phyloP scores from a whole-genome alignment of 2,113 vertebrate species.

The Seriola aureovittata region DNA sequence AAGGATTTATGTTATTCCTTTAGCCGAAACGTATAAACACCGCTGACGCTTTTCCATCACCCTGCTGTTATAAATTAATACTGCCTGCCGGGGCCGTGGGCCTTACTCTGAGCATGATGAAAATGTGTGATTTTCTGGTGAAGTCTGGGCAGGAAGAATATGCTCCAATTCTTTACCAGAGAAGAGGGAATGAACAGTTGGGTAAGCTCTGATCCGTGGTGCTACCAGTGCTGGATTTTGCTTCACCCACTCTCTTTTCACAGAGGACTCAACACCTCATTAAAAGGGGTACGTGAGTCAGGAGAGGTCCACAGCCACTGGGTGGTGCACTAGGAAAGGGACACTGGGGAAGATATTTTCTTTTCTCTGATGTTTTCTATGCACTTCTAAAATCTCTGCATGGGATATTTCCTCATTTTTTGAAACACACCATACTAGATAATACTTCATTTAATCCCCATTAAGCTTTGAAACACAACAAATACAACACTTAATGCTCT shows the following conservation, averaged over 20 bases:
- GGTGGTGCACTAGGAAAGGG: slow-evolving; percentile 51
- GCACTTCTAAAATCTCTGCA: not conserved
- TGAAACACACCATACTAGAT: too few species aligned
- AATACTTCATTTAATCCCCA: too few species aligned
- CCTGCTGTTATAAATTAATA: slow-evolving; percentile 58
- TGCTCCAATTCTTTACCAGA: slow-evolving; percentile 29
- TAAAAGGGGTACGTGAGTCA: slow-evolving; percentile 10
- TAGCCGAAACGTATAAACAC: slow-evolving; percentile 75
- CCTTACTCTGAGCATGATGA: slow-evolving; percentile 40
- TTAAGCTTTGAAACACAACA: not conserved
- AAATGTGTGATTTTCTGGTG: slow-evolving; percentile 55
- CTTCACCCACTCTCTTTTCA: slow-evolving; percentile 1
- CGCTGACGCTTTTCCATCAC: slow-evolving; percentile 54
- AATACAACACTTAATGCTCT: not conserved
- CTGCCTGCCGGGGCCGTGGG: not conserved
- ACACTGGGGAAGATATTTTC: not conserved
- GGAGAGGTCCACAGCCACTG: slow-evolving; percentile 32
- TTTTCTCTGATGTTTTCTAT: not conserved
- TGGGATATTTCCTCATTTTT: too few species aligned
- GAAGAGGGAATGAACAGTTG: slow-evolving; percentile 25
- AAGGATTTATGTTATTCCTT: slow-evolving; percentile 80
- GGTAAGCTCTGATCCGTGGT: not conserved
- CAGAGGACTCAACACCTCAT: slow-evolving; percentile 42
- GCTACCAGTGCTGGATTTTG: not conserved
- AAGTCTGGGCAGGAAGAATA: slow-evolving; percentile 42